phyloP scores from a whole-genome alignment of 2,797 vertebrate genomes.

The Coluber constrictor region DNA sequence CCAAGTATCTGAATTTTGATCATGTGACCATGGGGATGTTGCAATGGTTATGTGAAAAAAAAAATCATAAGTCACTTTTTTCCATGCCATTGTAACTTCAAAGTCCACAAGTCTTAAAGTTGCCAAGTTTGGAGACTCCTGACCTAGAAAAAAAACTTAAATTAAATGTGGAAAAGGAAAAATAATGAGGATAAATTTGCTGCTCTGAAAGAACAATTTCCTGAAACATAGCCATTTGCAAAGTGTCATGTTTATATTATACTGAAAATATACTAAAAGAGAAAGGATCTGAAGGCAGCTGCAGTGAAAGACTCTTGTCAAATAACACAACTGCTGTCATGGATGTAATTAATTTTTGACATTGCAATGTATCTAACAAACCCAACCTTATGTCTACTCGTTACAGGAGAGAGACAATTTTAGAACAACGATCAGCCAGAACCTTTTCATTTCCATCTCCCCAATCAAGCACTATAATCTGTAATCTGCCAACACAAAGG shows the following conservation, averaged over 20 bases:
- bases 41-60: too few species aligned
- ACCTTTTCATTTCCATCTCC: background rate
- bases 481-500: background rate
- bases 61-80: too few species aligned
- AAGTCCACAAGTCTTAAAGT: too few species aligned
- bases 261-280: constrained; percentile 27
- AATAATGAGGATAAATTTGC: background rate
- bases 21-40: too few species aligned
- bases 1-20: too few species aligned
- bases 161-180: constrained; percentile 13
- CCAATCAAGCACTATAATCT: constrained; percentile 8
- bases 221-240: constrained; percentile 22
- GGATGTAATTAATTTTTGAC: background rate
- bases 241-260: background rate
- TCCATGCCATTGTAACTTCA: too few species aligned
- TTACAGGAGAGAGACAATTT: constrained; percentile 3
- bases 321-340: constrained; percentile 30
- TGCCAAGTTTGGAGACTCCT: too few species aligned
- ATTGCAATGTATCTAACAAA: constrained; percentile 43
- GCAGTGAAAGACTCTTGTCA: constrained; percentile 38
- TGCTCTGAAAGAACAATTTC: constrained; percentile 25
- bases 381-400: constrained; percentile 10
- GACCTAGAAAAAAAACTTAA: background rate
- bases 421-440: constrained; percentile 7
- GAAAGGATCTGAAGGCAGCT: constrained; percentile 23